Conservation (phyloP, 2,113 vertebrate genomes). For the Silurus meridionalis region DNA sequence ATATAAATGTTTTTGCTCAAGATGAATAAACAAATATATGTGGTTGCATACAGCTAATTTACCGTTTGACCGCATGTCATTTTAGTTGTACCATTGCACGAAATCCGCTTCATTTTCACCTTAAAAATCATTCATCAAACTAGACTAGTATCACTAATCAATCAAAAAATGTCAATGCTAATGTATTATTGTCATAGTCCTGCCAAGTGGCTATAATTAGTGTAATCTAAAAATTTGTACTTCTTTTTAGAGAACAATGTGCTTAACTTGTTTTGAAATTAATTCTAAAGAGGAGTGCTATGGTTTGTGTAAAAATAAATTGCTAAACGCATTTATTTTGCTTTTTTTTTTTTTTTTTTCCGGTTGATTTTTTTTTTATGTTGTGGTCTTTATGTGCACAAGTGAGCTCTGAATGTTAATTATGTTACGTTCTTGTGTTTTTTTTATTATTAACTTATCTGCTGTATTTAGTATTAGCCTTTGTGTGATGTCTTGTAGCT, state of each 20-base stretch:
- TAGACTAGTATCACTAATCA: conserved; percentile 19
- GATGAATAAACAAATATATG: background rate
- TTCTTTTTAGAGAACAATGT: background rate
- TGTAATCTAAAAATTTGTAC: background rate
- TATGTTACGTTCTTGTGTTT: background rate
- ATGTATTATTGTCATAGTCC: background rate
- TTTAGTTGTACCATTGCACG: conserved; percentile 39
- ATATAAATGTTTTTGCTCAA: background rate
- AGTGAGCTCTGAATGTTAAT: background rate
- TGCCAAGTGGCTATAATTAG: background rate
- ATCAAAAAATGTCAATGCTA: conserved; percentile 6
- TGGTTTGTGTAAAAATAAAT: background rate
- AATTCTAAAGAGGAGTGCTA: background rate
- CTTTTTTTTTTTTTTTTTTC: background rate
- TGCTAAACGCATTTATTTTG: background rate
- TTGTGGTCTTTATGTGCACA: background rate
- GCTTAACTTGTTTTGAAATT: background rate
- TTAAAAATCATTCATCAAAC: background rate
- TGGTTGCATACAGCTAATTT: conserved; percentile 70
- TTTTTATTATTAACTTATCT: conserved; percentile 42
- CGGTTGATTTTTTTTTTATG: background rate
- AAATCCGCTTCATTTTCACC: conserved; percentile 46
- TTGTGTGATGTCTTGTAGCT: conserved; percentile 33
- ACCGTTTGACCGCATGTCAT: conserved; percentile 49
- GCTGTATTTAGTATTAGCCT: conserved; percentile 26